These are phyloP conservation scores for Mesocricetus auratus DNA, from an alignment of 2,113 vertebrate genomes.

Conservation along the genomic window DNA sequence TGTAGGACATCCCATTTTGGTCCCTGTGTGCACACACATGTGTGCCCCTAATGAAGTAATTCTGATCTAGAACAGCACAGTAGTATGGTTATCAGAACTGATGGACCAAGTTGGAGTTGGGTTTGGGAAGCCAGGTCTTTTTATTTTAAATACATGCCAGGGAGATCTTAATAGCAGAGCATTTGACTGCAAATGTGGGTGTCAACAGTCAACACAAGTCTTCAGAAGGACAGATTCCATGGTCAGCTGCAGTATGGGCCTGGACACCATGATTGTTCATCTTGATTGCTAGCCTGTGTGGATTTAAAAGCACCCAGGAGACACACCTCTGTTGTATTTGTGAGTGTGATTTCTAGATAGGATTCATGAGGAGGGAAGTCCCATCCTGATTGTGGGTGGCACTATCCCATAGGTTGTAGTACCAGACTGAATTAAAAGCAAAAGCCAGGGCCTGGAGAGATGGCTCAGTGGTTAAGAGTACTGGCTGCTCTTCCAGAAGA, in stretches of 20 bases:
- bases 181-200: background rate
- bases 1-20: background rate
- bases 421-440: background rate
- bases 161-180: background rate
- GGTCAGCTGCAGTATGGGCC: background rate
- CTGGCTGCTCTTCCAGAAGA: background rate
- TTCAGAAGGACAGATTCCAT: background rate
- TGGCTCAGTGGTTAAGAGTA: background rate
- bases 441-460: background rate
- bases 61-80: background rate
- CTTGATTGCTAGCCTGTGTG: background rate
- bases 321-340: background rate
- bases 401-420: too few relatives aligned
- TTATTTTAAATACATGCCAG: background rate
- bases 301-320: background rate
- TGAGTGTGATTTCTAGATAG: background rate
- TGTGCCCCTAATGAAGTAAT: background rate
- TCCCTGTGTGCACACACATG: background rate
- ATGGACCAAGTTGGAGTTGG: background rate
- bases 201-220: background rate
- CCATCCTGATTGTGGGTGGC: background rate
- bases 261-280: background rate
- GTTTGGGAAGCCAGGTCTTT: background rate
- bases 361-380: too few relatives aligned
- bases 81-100: background rate